Percentiles rank a stretch among this genome's conserved stretches.
These are phyloP conservation scores for Melanotaenia maccullochi DNA, from an alignment of 2,797 vertebrate species.

Conservation along the genomic window DNA sequence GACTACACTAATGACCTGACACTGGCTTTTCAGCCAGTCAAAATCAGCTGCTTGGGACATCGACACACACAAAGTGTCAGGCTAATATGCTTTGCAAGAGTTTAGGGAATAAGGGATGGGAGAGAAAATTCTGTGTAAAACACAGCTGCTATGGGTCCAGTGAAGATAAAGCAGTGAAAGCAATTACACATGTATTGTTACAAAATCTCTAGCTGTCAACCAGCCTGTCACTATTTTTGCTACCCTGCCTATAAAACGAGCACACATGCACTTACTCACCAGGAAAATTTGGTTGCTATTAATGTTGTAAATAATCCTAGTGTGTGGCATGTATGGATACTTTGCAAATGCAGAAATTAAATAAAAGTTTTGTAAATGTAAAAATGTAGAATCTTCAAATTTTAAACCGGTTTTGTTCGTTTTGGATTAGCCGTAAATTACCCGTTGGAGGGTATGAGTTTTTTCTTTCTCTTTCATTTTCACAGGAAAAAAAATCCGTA, in stretches of 20 bases:
- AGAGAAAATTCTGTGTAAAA: conserved; percentile 52
- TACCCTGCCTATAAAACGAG: conserved; percentile 43
- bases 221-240: conserved; percentile 62
- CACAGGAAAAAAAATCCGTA: background rate
- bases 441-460: background rate
- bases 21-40: conserved; percentile 73
- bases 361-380: background rate
- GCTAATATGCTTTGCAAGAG: conserved; percentile 79
- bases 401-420: background rate
- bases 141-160: conserved; percentile 73
- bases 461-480: background rate
- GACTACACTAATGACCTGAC: conserved; percentile 81
- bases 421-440: background rate
- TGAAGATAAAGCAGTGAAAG: conserved; percentile 79
- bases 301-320: conserved; percentile 37
- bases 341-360: conserved; percentile 21
- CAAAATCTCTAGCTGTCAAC: conserved; percentile 73
- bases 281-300: conserved; percentile 33
- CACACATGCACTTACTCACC: conserved; percentile 30
- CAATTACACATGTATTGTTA: conserved; percentile 82
- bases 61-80: conserved; percentile 76
- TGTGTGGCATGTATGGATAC: conserved; percentile 1
- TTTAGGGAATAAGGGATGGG: conserved; percentile 68
- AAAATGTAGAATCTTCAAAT: background rate
- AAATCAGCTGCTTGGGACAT: conserved; percentile 78